A percentile compares a stretch with the other conserved stretches of the same genome.
Evolutionary conservation across 2,888 invertebrate genomes (phyloP).

Genomic region (Drosophila quinaria): DNA sequence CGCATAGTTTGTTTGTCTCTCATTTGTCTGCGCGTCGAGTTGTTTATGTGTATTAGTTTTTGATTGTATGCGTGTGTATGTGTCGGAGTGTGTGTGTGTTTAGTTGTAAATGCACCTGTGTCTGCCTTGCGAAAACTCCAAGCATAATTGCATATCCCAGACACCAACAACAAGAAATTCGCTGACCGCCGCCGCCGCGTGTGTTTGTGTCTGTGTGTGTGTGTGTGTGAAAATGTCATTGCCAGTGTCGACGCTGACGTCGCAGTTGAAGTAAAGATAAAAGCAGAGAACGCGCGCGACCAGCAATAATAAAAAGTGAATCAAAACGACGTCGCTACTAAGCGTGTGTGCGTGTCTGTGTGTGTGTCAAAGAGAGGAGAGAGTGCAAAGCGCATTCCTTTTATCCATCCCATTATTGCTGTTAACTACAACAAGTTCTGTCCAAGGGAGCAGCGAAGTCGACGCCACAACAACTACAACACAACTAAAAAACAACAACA

Average conservation of each 20-base stretch:
- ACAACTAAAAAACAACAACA: slow-evolving; percentile 12
- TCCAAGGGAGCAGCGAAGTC: slow-evolving; percentile 15
- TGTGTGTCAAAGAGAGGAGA: slow-evolving; percentile 16
- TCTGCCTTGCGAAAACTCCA: slow-evolving; percentile 48
- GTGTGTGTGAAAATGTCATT: slow-evolving; percentile 57
- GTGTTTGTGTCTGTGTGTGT: slow-evolving; percentile 25
- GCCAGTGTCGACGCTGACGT: slow-evolving; percentile 62
- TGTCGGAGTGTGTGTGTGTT: slow-evolving; percentile 10
- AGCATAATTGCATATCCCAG: slow-evolving; percentile 29
- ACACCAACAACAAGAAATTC: slow-evolving; percentile 40
- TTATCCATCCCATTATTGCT: slow-evolving; percentile 29
- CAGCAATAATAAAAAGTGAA: slow-evolving; percentile 44
- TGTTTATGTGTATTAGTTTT: slow-evolving; percentile 34
- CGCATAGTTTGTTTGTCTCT: slow-evolving; percentile 55
- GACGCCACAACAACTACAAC: slow-evolving; percentile 10
- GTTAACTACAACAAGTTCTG: slow-evolving; percentile 15
- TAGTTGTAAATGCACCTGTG: slow-evolving; percentile 42
- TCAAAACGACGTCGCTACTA: slow-evolving; percentile 32
- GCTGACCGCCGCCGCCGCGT: slow-evolving; percentile 47
- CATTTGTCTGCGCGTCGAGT: slow-evolving; percentile 57
- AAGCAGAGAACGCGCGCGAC: slow-evolving; percentile 34
- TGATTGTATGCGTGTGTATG: slow-evolving; percentile 42
- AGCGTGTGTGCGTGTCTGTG: slow-evolving; percentile 1
- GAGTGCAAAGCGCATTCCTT: slow-evolving; percentile 38
- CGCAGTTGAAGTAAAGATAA: slow-evolving; percentile 51